These are phyloP conservation scores for Ascidia mentula DNA, from an alignment of 23 tunicate species.

Conservation along the genomic window DNA sequence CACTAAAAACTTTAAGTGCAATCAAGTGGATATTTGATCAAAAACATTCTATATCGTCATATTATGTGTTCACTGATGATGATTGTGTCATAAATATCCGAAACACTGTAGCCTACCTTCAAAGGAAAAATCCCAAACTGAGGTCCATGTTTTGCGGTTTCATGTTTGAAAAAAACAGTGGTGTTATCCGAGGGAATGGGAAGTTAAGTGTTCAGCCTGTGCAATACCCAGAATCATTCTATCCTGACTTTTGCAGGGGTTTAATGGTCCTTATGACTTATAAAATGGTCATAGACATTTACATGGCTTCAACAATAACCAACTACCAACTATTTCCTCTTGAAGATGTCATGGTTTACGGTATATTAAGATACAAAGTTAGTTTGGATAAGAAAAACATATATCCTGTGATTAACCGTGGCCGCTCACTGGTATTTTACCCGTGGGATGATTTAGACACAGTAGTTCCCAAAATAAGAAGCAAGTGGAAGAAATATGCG, in stretches of 20 bases:
- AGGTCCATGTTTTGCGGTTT: constrained; percentile 61
- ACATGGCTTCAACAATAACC: constrained; percentile 38
- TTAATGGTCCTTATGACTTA: constrained; percentile 63
- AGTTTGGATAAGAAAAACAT: not conserved
- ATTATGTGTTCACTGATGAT: constrained; percentile 62
- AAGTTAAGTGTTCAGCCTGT: constrained; percentile 27
- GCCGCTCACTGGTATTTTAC: constrained; percentile 59
- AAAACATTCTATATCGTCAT: not conserved
- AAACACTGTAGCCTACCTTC: constrained; percentile 34
- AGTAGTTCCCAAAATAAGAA: constrained; percentile 37
- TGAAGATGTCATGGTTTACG: constrained; percentile 74
- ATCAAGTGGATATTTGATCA: constrained; percentile 39
- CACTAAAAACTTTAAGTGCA: constrained; percentile 34
- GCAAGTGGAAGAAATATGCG: constrained; percentile 43
- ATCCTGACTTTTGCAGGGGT: constrained; percentile 76
- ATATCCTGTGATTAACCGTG: constrained; percentile 36
- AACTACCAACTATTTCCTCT: constrained; percentile 43
- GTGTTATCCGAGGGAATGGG: constrained; percentile 34
- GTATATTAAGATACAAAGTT: constrained; percentile 59
- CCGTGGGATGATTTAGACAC: constrained; percentile 55
- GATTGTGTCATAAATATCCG: constrained; percentile 62
- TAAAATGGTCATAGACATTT: constrained; percentile 27
- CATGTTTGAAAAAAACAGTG: constrained; percentile 42
- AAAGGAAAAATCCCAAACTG: not conserved
- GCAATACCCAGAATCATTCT: constrained; percentile 38